Evolutionary conservation across 2,888 invertebrate genomes (phyloP).

Genomic region (Bombylius major): DNA sequence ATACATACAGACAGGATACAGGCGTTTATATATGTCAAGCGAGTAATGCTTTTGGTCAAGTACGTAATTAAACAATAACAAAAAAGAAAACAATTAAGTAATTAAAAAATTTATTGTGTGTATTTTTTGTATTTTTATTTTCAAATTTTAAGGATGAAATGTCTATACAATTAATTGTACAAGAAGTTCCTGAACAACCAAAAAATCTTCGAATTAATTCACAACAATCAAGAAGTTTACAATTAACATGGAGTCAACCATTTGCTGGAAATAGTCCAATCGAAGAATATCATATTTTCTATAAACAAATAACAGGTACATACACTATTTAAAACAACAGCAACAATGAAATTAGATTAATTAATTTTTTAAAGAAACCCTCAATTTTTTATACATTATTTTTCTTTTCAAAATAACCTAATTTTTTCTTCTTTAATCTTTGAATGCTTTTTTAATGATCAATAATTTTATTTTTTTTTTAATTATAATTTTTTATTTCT

Average conservation of each 20-base stretch:
- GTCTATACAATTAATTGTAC: slow-evolving; percentile 79
- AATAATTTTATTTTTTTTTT: no score
- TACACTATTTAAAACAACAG: background rate
- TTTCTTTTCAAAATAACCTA: no score
- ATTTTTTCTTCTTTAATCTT: no score
- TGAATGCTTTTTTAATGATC: no score
- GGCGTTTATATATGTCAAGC: slow-evolving; percentile 80
- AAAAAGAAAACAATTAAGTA: background rate
- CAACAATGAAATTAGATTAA: slow-evolving; percentile 2
- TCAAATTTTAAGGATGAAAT: slow-evolving; percentile 52
- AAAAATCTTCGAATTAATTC: slow-evolving; percentile 74
- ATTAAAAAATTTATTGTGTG: background rate
- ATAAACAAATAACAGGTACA: slow-evolving; percentile 60
- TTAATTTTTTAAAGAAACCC: background rate
- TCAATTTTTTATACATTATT: background rate
- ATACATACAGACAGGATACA: slow-evolving; percentile 78
- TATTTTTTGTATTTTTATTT: background rate
- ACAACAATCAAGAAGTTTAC: slow-evolving; percentile 70
- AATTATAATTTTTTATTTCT: no score
- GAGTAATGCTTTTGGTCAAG: slow-evolving; percentile 82
- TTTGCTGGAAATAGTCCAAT: slow-evolving; percentile 83
- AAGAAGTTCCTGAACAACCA: slow-evolving; percentile 84
- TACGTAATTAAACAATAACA: slow-evolving; percentile 23
- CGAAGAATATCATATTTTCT: slow-evolving; percentile 77
- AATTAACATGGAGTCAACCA: slow-evolving; percentile 80